A percentile compares a stretch with the other conserved stretches of the same genome.
Evolutionary conservation across 2,113 vertebrate species (phyloP).

Genomic region (Sus scrofa): T2T-Sscrofa CM000812.6:226548501-226549000

Average conservation of each 20-base stretch:
- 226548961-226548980: background rate
- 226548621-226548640: no score
- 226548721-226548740: background rate
- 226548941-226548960: background rate
- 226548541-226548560: no score
- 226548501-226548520: no score
- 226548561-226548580: no score
- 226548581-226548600: no score
- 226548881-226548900: background rate
- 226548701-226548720: no score
- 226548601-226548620: no score
- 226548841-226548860: background rate
- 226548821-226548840: constrained; percentile 48
- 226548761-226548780: background rate
- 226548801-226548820: background rate
- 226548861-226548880: background rate
- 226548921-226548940: background rate
- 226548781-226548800: background rate
- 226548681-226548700: no score
- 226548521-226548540: no score
- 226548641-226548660: no score
- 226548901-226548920: background rate
- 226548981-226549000: constrained; percentile 2
- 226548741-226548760: background rate
- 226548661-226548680: no score